Evolutionary conservation across 2,888 invertebrate species (phyloP).

Genomic region (Nomada ferruginata): DNA sequence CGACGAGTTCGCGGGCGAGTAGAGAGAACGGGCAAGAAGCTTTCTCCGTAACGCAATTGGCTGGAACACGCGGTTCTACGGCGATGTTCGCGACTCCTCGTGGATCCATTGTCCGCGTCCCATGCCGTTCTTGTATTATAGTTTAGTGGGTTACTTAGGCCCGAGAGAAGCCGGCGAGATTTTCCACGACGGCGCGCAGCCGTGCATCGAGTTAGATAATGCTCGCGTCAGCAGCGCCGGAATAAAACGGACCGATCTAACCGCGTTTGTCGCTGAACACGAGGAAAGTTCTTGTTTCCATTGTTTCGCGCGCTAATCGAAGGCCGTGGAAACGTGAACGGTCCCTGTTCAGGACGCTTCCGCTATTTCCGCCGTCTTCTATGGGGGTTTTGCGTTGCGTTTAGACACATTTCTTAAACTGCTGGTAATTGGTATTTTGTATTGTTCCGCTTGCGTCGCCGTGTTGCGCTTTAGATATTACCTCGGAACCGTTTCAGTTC

Average conservation of each 20-base stretch:
- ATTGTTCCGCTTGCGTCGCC: background rate
- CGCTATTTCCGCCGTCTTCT: background rate
- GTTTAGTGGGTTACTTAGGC: conserved; percentile 80
- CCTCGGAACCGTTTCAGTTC: background rate
- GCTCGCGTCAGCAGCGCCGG: conserved; percentile 54
- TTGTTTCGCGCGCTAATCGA: conserved; percentile 52
- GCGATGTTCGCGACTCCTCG: conserved; percentile 64
- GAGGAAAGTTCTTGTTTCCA: conserved; percentile 47
- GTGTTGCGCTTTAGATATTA: background rate
- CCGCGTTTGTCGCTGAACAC: conserved; percentile 33
- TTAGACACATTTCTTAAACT: background rate
- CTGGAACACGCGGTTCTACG: conserved; percentile 57
- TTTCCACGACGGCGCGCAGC: conserved; percentile 63
- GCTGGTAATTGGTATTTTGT: background rate
- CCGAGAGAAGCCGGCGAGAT: conserved; percentile 39
- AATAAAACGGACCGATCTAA: background rate
- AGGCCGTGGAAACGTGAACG: conserved; percentile 33
- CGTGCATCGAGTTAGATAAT: conserved; percentile 70
- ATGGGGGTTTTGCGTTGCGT: background rate
- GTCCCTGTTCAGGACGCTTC: conserved; percentile 17
- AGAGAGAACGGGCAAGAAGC: conserved; percentile 48
- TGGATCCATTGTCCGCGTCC: conserved; percentile 80
- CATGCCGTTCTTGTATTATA: conserved; percentile 76
- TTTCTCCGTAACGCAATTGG: conserved; percentile 70
- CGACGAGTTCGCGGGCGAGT: background rate